These are phyloP conservation scores for Chroicocephalus ridibundus DNA, from an alignment of 2,113 vertebrate species.

Conservation along the genomic window DNA sequence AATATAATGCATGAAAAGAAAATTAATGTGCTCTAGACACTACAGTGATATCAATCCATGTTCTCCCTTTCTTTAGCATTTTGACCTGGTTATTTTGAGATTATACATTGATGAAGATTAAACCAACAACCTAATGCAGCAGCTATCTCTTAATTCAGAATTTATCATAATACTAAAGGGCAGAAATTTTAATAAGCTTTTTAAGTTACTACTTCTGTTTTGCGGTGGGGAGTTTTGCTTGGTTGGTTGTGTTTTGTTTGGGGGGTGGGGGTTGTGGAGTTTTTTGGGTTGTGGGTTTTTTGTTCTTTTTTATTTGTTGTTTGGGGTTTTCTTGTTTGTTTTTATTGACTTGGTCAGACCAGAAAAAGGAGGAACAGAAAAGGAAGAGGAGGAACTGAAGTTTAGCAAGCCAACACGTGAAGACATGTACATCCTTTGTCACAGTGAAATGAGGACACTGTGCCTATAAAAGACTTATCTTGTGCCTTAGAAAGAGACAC, in stretches of 20 bases:
- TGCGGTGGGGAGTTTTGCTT: neutral
- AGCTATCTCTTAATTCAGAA: neutral
- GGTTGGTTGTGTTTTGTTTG: neutral
- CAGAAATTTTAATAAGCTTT: neutral
- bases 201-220: neutral
- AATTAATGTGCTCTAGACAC: neutral
- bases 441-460: neutral
- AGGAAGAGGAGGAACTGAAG: neutral
- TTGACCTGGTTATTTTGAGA: neutral
- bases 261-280: fast-evolving
- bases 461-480: neutral
- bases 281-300: neutral
- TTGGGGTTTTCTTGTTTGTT: neutral
- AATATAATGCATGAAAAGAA: conserved; percentile 2
- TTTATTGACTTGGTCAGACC: neutral
- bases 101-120: neutral
- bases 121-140: neutral
- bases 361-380: neutral
- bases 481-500: neutral
- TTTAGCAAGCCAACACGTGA: neutral
- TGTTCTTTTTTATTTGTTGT: neutral
- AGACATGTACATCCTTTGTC: fast-evolving
- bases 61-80: neutral
- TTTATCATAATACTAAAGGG: neutral
- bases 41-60: neutral